Base-by-base conservation (phyloP, 2,113 vertebrate species). In the Geococcyx californianus region DNA sequence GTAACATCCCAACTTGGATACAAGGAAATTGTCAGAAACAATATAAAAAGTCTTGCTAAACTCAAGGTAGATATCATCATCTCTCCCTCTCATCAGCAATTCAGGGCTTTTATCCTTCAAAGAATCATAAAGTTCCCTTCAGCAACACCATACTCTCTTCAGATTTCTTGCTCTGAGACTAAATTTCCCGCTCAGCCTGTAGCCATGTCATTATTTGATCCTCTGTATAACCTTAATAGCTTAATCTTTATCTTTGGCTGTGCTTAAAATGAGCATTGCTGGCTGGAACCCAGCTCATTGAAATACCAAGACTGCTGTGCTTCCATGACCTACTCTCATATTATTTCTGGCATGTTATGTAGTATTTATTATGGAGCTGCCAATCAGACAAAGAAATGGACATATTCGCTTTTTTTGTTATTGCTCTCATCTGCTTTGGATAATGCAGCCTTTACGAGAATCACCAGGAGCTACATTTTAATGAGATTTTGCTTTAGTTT, bases 391-490 rank as follows among this genome's bases (percentile, higher is more conserved):
- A 91, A 84, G 52, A 84, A 93, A 87, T 45, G 7, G 66, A 84
- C 1, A 0, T 51, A 17, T 49, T 88, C 0, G 0, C 18, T 63
- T 83, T 79, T n/a, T 87, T 64, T 94, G 23, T 68, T 80, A 51
- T 34, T 87, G 62, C 58, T 87, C 2, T 89, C 40, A 21, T n/a
- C 56, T 75, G n/a, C 49, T 89, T 40, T 68, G 49, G 58, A 54
- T 87, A 87, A 93, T 6, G 26, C 18, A 62, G 42, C 70, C 25
- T 78, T 79, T 69, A 76, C 3, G 4, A 45, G 70, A 87, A 93
- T 44, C 83, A 95, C 87, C 89, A 94, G 74, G 74, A 95, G 74
- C n/a, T 89, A 79, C 87, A 54, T 70, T 93, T 95, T 96, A 94
- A 93, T 73, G 84, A 93, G 51, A 6, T 42, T 87, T 76, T 75